phyloP scores from a whole-genome alignment of 1,140 invertebrate species.

The Bombus sylvicola region DNA sequence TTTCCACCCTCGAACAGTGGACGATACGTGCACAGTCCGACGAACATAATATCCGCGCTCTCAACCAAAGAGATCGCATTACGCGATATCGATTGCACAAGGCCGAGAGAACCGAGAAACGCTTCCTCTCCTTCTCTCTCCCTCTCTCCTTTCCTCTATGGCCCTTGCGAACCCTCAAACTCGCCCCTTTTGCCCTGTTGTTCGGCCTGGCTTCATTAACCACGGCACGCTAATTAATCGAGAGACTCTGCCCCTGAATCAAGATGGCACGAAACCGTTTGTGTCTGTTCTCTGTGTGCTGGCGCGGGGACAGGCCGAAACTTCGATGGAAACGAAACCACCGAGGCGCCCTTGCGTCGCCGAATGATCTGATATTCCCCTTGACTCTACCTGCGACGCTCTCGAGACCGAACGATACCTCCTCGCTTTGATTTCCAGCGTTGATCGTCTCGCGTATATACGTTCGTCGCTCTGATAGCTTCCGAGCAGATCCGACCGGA shows the following conservation, averaged over 20 bases:
- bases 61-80: slow-evolving; percentile 63
- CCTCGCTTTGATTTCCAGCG: neutral
- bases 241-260: slow-evolving; percentile 55
- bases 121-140: neutral
- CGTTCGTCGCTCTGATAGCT: neutral
- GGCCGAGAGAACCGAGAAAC: neutral
- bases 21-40: neutral
- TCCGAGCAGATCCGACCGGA: neutral
- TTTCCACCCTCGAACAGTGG: neutral
- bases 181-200: slow-evolving; percentile 10
- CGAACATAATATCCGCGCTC: slow-evolving; percentile 61
- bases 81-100: slow-evolving; percentile 69
- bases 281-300: neutral
- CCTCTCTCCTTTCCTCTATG: neutral
- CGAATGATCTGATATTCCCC: slow-evolving; percentile 50
- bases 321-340: slow-evolving; percentile 31
- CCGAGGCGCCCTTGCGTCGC: slow-evolving; percentile 33
- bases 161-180: neutral
- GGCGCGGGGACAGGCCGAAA: slow-evolving; percentile 26
- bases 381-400: slow-evolving; percentile 14
- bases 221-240: slow-evolving; percentile 72
- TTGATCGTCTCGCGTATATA: neutral
- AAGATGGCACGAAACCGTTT: slow-evolving; percentile 56
- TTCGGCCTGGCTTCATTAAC: slow-evolving; percentile 67
- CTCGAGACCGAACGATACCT: neutral